phyloP scores from a whole-genome alignment of 1,140 invertebrate genomes.

The Papilio helenus region DNA sequence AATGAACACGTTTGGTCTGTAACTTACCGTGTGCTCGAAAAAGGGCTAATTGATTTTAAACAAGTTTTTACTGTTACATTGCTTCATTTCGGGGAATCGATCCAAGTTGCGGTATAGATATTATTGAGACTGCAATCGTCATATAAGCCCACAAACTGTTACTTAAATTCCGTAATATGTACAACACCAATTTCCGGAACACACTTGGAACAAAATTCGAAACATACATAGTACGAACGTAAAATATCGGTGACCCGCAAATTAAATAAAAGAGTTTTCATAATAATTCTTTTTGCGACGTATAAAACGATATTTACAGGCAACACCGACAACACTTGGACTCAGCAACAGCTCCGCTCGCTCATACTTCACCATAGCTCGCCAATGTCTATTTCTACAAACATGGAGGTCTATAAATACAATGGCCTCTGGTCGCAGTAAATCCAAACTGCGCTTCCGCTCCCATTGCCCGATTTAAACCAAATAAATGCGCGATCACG shows the following conservation, averaged over 20 bases:
- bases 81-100: not conserved
- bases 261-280: no score
- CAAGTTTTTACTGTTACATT: slow-evolving; percentile 12
- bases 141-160: not conserved
- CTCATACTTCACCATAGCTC: slow-evolving; percentile 1
- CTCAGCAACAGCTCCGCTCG: not conserved
- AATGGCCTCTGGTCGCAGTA: slow-evolving; percentile 47
- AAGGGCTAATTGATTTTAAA: slow-evolving; percentile 1
- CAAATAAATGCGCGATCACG: slow-evolving; percentile 42
- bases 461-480: slow-evolving; percentile 43
- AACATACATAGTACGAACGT: no score
- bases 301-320: not conserved
- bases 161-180: not conserved
- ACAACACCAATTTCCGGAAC: not conserved
- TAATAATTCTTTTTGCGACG: no score
- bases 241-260: no score
- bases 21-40: not conserved
- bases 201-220: no score
- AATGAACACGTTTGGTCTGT: not conserved
- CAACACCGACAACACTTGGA: not conserved
- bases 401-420: slow-evolving; percentile 39
- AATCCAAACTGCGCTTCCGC: slow-evolving; percentile 45
- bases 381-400: slow-evolving; percentile 17
- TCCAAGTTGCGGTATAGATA: not conserved
- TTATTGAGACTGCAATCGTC: not conserved